phyloP scores from a whole-genome alignment of 2,113 vertebrate genomes.

The Hippocampus abdominalis region DNA sequence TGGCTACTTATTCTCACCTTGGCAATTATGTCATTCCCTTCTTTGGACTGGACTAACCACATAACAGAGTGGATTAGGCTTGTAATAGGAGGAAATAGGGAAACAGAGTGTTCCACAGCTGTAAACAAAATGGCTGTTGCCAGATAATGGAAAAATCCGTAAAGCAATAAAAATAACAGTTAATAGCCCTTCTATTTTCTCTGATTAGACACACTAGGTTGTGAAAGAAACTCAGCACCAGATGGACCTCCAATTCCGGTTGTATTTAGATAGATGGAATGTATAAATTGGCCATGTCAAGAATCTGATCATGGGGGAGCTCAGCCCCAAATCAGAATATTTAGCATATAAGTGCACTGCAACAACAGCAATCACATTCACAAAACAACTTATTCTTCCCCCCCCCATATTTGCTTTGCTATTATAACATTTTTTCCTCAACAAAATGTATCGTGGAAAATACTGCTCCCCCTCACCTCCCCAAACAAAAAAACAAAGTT shows the following conservation, averaged over 20 bases:
- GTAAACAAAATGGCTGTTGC: constrained; percentile 22
- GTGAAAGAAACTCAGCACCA: constrained; percentile 6
- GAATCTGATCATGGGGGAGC: not conserved
- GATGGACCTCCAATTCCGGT: constrained; percentile 5
- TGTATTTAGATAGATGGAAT: not conserved
- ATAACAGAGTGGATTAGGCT: constrained; percentile 44
- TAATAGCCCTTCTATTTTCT: constrained; percentile 7
- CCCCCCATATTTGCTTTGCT: not conserved
- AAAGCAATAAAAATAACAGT: constrained; percentile 16
- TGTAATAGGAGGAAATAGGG: constrained; percentile 25
- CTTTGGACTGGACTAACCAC: constrained; percentile 46
- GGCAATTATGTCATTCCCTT: constrained; percentile 59
- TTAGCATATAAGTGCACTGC: not conserved
- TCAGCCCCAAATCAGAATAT: not conserved
- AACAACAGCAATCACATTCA: not conserved
- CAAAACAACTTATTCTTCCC: not conserved
- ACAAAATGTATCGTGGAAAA: not conserved
- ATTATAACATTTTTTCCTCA: not conserved
- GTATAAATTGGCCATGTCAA: not conserved
- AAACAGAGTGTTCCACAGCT: constrained; percentile 21
- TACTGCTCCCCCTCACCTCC: not conserved
- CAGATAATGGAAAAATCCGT: constrained; percentile 25
- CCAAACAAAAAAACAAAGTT: not conserved
- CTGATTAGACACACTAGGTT: not conserved
- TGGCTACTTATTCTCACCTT: constrained; percentile 52